These are phyloP conservation scores for Iguana delicatissima DNA, from an alignment of 2,797 vertebrate genomes.

Conservation along the genomic window DNA sequence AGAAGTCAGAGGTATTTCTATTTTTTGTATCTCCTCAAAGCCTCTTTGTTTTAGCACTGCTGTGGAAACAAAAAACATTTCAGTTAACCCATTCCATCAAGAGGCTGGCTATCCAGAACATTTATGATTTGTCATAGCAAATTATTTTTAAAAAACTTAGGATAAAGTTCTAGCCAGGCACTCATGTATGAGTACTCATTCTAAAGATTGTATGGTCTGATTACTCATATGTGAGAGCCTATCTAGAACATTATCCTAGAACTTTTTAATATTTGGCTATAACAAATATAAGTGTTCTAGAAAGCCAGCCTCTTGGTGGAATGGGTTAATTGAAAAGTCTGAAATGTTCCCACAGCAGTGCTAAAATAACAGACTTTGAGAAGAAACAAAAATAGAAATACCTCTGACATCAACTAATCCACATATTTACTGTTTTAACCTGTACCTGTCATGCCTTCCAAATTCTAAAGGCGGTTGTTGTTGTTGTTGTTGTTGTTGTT, in stretches of 20 bases:
- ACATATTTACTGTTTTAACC: background rate
- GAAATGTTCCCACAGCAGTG: background rate
- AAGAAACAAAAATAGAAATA: background rate
- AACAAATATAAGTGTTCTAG: too few species aligned
- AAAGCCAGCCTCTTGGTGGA: too few species aligned
- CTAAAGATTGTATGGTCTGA: too few species aligned
- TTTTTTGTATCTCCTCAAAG: background rate
- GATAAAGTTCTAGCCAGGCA: too few species aligned
- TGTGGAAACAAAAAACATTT: slow-evolving; percentile 10
- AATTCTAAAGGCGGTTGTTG: background rate
- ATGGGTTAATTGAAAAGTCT: slow-evolving; percentile 30
- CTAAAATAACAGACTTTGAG: background rate
- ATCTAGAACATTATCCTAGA: too few species aligned
- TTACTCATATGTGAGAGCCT: too few species aligned
- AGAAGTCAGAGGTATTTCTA: background rate
- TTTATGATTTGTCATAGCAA: too few species aligned
- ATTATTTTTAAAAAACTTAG: too few species aligned
- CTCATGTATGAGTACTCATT: too few species aligned
- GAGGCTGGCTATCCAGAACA: too few species aligned
- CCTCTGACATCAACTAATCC: background rate
- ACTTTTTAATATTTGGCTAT: too few species aligned
- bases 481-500: too few species aligned
- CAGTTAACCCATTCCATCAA: slow-evolving; percentile 15
- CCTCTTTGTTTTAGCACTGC: background rate
- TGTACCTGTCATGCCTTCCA: background rate